Conservation (phyloP, 1,140 invertebrate genomes). For the Belonocnema kinseyi region DNA sequence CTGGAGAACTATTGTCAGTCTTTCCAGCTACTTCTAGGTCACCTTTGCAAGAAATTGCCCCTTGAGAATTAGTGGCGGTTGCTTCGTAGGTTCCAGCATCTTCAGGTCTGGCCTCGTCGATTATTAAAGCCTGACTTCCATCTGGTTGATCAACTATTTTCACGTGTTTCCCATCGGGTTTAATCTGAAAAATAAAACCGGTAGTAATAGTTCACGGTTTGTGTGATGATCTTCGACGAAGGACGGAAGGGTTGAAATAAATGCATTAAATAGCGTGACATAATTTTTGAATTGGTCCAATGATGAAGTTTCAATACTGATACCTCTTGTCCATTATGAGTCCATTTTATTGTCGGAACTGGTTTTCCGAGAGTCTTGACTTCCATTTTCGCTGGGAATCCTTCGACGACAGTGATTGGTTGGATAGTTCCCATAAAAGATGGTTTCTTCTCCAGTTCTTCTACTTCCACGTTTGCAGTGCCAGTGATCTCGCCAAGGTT, state of each 20-base stretch:
- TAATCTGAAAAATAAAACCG: constrained; percentile 71
- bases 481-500: constrained; percentile 83
- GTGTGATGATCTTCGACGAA: too few species aligned
- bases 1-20: constrained; percentile 78
- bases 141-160: constrained; percentile 82
- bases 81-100: constrained; percentile 88
- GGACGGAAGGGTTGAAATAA: too few species aligned
- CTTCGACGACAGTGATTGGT: constrained; percentile 86
- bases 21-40: constrained; percentile 81
- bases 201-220: neutral
- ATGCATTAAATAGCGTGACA: too few species aligned
- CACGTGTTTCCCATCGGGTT: constrained; percentile 83
- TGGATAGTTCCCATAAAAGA: constrained; percentile 83
- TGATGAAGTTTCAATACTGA: neutral
- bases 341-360: constrained; percentile 84
- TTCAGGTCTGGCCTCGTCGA: constrained; percentile 79
- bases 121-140: constrained; percentile 80
- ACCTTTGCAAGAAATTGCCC: constrained; percentile 82
- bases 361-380: constrained; percentile 87
- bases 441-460: constrained; percentile 83
- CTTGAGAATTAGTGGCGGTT: constrained; percentile 84
- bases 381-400: constrained; percentile 87
- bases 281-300: constrained; percentile 33
- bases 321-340: constrained; percentile 83
- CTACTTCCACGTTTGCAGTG: constrained; percentile 81